Conservation (phyloP, 2,797 vertebrate genomes). For the Macropodus opercularis region DNA sequence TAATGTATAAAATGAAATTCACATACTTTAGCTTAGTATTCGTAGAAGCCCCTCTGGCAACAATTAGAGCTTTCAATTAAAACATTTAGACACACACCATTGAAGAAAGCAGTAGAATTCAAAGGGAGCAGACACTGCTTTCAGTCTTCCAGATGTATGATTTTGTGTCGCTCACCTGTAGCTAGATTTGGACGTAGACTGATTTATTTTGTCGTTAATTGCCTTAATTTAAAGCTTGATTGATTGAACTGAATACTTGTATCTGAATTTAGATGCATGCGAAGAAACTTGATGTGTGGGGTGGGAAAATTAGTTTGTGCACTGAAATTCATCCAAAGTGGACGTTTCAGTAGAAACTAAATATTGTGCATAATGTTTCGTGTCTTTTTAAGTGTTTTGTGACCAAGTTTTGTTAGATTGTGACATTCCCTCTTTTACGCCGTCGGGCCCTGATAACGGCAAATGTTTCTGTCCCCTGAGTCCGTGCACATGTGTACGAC, state of each 20-base stretch:
- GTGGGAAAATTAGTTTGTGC: constrained; percentile 13
- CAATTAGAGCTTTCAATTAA: no score
- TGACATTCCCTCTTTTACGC: neutral
- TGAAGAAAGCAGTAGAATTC: neutral
- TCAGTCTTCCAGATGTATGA: neutral
- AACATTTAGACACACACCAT: neutral
- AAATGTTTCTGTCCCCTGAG: constrained; percentile 28
- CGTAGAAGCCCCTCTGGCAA: no score
- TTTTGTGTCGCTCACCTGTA: neutral
- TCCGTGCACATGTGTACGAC: constrained; percentile 32
- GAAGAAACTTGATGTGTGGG: constrained; percentile 21
- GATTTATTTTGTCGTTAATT: constrained; percentile 2
- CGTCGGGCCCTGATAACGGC: constrained; percentile 13
- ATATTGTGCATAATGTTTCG: constrained; percentile 4
- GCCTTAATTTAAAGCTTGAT: constrained; percentile 1
- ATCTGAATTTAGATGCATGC: constrained; percentile 1
- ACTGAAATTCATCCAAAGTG: constrained; percentile 11
- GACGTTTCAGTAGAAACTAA: constrained; percentile 7
- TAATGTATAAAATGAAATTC: no score
- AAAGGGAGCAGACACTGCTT: neutral
- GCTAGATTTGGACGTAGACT: no score
- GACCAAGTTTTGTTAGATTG: constrained; percentile 8
- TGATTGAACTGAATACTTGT: neutral
- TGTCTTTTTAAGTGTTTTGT: constrained; percentile 4
- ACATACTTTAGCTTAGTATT: no score